phyloP scores from a whole-genome alignment of 2,797 vertebrate genomes.

The Knipowitschia caucasica region DNA sequence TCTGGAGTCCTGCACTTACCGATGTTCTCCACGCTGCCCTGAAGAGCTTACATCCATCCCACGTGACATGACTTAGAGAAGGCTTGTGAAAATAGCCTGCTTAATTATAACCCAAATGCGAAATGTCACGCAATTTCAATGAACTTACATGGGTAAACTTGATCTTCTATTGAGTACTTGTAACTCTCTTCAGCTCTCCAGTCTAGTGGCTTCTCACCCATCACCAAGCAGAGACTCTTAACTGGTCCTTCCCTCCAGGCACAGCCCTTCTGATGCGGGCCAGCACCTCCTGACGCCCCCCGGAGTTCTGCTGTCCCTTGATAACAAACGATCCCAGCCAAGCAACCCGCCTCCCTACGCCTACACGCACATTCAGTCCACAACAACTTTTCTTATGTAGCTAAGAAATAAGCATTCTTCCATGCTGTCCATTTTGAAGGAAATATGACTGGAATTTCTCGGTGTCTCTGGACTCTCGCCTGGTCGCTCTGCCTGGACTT shows the following conservation, averaged over 20 bases:
- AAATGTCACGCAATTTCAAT: constrained; percentile 24
- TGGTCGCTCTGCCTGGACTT: constrained; percentile 37
- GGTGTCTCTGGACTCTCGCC: constrained; percentile 54
- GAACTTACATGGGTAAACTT: constrained; percentile 17
- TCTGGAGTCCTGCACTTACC: constrained; percentile 30
- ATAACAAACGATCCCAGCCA: constrained; percentile 70
- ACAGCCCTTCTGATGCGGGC: constrained; percentile 54
- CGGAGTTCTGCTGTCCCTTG: constrained; percentile 66
- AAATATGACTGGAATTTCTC: constrained; percentile 62
- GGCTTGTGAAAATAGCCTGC: constrained; percentile 16
- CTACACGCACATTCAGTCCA: constrained; percentile 55
- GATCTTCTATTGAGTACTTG: constrained; percentile 33
- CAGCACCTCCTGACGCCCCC: constrained; percentile 48
- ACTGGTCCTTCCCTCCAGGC: constrained; percentile 43
- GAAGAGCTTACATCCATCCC: constrained; percentile 18
- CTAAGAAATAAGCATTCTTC: constrained; percentile 46
- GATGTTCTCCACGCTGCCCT: constrained; percentile 14
- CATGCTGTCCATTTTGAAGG: constrained; percentile 42
- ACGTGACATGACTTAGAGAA: constrained; percentile 4
- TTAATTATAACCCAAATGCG: constrained; percentile 30
- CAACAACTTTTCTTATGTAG: constrained; percentile 37
- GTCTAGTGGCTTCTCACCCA: constrained; percentile 49
- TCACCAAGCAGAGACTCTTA: constrained; percentile 31
- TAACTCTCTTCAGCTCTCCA: constrained; percentile 32
- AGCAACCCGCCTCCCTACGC: constrained; percentile 45